A percentile compares a stretch with the other conserved stretches of the same genome.
phyloP scores from a whole-genome alignment of 2,888 invertebrate genomes.

The Cerastoderma edule region DNA sequence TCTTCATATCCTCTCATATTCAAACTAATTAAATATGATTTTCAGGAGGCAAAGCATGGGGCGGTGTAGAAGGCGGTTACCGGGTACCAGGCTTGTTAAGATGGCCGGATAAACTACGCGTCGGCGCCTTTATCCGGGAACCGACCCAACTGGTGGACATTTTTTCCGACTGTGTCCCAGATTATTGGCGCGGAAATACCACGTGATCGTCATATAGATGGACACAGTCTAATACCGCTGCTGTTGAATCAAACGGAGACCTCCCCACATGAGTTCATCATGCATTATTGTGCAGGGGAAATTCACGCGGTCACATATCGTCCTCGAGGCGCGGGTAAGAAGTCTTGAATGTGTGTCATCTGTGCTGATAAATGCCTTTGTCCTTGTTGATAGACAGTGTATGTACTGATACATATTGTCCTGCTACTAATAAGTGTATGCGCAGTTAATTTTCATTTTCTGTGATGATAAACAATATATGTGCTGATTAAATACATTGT shows the following conservation, averaged over 20 bases:
- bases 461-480: too few relatives aligned
- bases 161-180: constrained; percentile 77
- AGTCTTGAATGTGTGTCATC: too few relatives aligned
- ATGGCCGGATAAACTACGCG: constrained; percentile 15
- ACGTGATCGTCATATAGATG: constrained; percentile 75
- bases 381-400: too few relatives aligned
- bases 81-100: constrained; percentile 76
- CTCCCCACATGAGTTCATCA: constrained; percentile 76
- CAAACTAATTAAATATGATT: neutral
- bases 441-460: too few relatives aligned
- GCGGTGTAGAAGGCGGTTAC: constrained; percentile 81
- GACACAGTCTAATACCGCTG: constrained; percentile 76
- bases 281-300: constrained; percentile 81
- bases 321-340: constrained; percentile 40
- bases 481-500: too few relatives aligned
- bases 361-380: too few relatives aligned
- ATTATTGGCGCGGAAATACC: constrained; percentile 65
- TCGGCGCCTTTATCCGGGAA: constrained; percentile 5
- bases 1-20: too few relatives aligned
- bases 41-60: constrained; percentile 79
- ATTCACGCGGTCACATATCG: constrained; percentile 72
- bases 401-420: too few relatives aligned
- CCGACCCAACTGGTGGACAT: constrained; percentile 81
- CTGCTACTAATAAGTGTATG: too few relatives aligned
- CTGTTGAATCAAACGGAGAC: constrained; percentile 54